These are phyloP conservation scores for Drosophila repletoides DNA, from an alignment of 1,140 invertebrate species.

Conservation along the genomic window DNA sequence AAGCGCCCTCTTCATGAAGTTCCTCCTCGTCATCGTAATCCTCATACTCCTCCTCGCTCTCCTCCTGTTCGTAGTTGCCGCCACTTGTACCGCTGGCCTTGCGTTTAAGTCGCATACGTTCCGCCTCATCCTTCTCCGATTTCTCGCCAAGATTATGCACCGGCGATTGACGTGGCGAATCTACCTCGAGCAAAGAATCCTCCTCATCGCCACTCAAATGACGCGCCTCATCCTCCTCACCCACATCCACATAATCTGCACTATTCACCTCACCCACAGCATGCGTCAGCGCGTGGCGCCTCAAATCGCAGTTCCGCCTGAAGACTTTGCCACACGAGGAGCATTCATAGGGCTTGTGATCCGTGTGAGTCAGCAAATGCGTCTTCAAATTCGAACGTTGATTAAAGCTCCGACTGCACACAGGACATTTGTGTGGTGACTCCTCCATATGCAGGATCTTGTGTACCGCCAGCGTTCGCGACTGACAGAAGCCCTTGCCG, in stretches of 20 bases:
- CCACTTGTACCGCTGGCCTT: constrained; percentile 42
- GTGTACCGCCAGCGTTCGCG: constrained; percentile 95
- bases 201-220: constrained; percentile 83
- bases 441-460: constrained; percentile 96
- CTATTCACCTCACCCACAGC: constrained; percentile 91
- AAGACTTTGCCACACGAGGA: constrained; percentile 94
- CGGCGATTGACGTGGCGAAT: constrained; percentile 84
- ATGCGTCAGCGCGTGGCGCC: constrained; percentile 92
- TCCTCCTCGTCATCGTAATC: constrained; percentile 81
- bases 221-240: constrained; percentile 85
- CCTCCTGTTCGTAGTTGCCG: constrained; percentile 62
- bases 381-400: constrained; percentile 96
- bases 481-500: constrained; percentile 98
- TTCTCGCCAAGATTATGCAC: constrained; percentile 83
- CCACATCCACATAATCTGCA: constrained; percentile 85
- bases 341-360: constrained; percentile 97
- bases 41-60: constrained; percentile 72
- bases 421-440: constrained; percentile 95
- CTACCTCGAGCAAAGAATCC: constrained; percentile 84
- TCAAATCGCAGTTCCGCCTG: constrained; percentile 91
- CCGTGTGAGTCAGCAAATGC: constrained; percentile 96
- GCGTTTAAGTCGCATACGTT: constrained; percentile 61
- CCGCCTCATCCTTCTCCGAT: constrained; percentile 65
- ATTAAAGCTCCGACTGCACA: constrained; percentile 94
- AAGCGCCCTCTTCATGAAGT: constrained; percentile 29